Evolutionary conservation across 2,797 vertebrate genomes (phyloP), one percentile per base, ranked within the genome.

Genomic region (Oreonectes daqikongensis): DNA sequence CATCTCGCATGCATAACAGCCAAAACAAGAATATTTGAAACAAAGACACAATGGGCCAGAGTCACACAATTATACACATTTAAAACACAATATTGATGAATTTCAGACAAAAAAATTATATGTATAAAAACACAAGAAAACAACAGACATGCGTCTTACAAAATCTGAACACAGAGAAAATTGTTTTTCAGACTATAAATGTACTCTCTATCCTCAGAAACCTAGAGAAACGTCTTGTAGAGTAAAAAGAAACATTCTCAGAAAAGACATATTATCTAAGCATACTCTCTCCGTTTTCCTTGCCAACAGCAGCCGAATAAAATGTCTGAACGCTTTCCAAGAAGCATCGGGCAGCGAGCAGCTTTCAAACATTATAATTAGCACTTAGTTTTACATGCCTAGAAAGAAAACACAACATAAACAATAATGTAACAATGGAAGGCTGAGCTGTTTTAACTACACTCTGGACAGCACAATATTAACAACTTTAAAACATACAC

Each of bases 321-420:
- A 78, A 81, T 55, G 65, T 32, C 78, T 80, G 81, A 80, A 82
- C 28, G 11, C 24, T 26, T 46, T 68, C 81, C 83, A 84, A 76
- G 69, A 72, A 76, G 78, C 30, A 67, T 48, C 57, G 78, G 78
- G 69, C 75, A 72, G 78, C 35, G 9, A 82, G 61, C 75, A 65
- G 38, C 72, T 35, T 44, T 28, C 46, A 65, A 79, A 73, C 70
- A 59, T 74, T 67, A 69, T 79, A 59, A 84, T 82, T 79, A 79
- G 81, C 73, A 76, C 69, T 32, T 2, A 68, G 72, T 70, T 81
- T 81, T 70, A 84, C 78, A 82, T 10, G 55, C 60, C 67, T 61
- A 74, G 57, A 82, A 82, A 67, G 65, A 84, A 82, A 76, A 82
- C 80, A 38, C 65, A 50, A 71, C 77, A 66, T 77, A 20, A 77